These are phyloP conservation scores for Lutjanus campechanus DNA, from an alignment of 2,797 vertebrate genomes.

Conservation along the genomic window DNA sequence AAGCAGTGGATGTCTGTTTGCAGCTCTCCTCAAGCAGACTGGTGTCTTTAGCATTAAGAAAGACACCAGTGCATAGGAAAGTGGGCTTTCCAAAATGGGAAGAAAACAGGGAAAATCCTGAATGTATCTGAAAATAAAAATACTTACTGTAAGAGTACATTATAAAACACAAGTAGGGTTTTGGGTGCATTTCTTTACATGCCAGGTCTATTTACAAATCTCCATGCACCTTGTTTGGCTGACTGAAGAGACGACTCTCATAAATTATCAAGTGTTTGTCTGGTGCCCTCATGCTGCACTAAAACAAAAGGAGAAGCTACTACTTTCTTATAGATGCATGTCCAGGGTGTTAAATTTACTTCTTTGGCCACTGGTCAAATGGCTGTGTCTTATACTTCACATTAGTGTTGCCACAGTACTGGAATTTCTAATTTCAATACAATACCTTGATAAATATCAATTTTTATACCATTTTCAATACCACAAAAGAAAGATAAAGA, in stretches of 20 bases:
- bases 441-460: no score
- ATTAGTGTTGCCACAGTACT: no score
- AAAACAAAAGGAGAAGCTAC: constrained; percentile 1
- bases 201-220: constrained; percentile 10
- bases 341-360: no score
- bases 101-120: background rate
- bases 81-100: background rate
- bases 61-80: background rate
- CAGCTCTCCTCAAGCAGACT: background rate
- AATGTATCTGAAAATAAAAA: background rate
- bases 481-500: no score
- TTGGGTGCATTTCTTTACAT: background rate
- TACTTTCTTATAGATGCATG: background rate
- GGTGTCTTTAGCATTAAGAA: constrained; percentile 1
- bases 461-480: no score
- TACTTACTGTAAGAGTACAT: background rate
- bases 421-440: no score
- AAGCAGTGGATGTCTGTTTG: background rate
- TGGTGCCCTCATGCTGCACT: background rate
- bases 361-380: no score
- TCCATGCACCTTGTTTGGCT: constrained; percentile 17
- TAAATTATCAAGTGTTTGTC: constrained; percentile 43
- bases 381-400: no score
- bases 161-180: background rate
- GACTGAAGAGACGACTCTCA: constrained; percentile 39